A percentile compares a stretch with the other conserved stretches of the same genome.
phyloP scores from a whole-genome alignment of 2,888 invertebrate species.

The Aplocera efformata region DNA sequence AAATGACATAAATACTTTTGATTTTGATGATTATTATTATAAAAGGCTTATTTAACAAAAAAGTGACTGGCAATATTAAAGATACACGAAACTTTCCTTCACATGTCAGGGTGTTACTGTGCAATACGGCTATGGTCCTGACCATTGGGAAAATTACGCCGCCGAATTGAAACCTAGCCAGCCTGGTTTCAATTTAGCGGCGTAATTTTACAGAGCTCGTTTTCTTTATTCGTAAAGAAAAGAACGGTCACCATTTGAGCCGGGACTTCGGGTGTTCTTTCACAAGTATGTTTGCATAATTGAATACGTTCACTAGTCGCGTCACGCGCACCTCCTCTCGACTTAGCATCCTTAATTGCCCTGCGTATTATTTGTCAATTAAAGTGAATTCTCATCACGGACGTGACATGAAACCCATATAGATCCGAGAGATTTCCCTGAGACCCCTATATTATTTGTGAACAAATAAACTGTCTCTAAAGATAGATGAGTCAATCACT shows the following conservation, averaged over 20 bases:
- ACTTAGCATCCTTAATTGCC: slow-evolving; percentile 80
- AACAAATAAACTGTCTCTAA: slow-evolving; percentile 49
- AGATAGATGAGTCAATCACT: slow-evolving; percentile 27
- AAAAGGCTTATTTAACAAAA: no score
- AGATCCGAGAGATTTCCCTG: slow-evolving; percentile 56
- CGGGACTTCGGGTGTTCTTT: slow-evolving; percentile 57
- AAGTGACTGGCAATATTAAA: no score
- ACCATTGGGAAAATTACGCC: no score
- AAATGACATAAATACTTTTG: no score
- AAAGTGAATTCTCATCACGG: slow-evolving; percentile 78
- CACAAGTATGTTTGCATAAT: slow-evolving; percentile 74
- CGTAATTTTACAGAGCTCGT: no score
- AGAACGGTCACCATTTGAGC: slow-evolving; percentile 47
- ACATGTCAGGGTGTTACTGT: no score
- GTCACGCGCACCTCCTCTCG: slow-evolving; percentile 75
- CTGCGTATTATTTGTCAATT: slow-evolving; percentile 81
- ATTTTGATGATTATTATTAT: no score
- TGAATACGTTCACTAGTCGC: slow-evolving; percentile 74
- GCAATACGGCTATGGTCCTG: no score
- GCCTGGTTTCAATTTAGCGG: no score
- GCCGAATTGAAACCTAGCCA: no score
- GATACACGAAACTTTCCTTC: no score
- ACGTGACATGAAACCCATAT: slow-evolving; percentile 76
- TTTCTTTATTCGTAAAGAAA: no score
- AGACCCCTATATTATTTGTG: slow-evolving; percentile 47